These are phyloP conservation scores for Zophobas atratus DNA, from an alignment of 1,140 invertebrate species.

Conservation along the genomic window DNA sequence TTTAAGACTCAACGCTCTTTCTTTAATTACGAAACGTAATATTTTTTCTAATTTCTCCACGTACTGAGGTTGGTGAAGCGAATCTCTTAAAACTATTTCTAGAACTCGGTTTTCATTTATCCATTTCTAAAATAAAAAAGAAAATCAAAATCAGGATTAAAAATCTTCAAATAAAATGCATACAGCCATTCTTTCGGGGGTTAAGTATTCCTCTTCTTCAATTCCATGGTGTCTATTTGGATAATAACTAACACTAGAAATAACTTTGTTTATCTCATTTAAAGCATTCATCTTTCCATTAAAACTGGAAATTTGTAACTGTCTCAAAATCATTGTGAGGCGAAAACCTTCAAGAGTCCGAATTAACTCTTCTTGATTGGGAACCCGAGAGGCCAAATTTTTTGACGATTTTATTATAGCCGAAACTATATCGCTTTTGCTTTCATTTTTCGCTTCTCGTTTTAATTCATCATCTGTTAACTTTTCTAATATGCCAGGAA, in stretches of 20 bases:
- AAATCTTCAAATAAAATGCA: slow-evolving; percentile 65
- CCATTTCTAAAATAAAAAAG: slow-evolving; percentile 83
- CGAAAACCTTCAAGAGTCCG: slow-evolving; percentile 95
- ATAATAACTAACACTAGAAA: slow-evolving; percentile 91
- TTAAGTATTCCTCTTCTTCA: slow-evolving; percentile 94
- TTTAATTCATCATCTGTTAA: slow-evolving; percentile 98
- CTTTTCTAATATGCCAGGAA: slow-evolving; percentile 92
- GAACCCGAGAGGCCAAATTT: slow-evolving; percentile 85
- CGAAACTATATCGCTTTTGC: slow-evolving; percentile 93
- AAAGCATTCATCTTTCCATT: slow-evolving; percentile 99
- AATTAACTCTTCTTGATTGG: slow-evolving; percentile 87
- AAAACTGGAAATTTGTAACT: slow-evolving; percentile 97
- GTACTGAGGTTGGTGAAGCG: slow-evolving; percentile 97
- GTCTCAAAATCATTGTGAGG: slow-evolving; percentile 95
- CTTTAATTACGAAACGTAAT: slow-evolving; percentile 96
- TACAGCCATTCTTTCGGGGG: slow-evolving; percentile 94
- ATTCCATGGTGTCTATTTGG: slow-evolving; percentile 79
- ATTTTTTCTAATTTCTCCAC: slow-evolving; percentile 99
- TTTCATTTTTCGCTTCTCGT: slow-evolving; percentile 96
- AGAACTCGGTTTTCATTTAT: slow-evolving; percentile 97
- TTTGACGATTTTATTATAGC: slow-evolving; percentile 92
- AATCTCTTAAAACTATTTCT: slow-evolving; percentile 95
- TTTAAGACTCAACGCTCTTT: slow-evolving; percentile 90
- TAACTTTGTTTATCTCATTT: slow-evolving; percentile 99
- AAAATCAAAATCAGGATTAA: slow-evolving; percentile 31